A percentile compares a stretch with the other conserved stretches of the same genome.
Conservation (phyloP, 1,140 invertebrate genomes). For the Rhopalosiphum maidis region DNA sequence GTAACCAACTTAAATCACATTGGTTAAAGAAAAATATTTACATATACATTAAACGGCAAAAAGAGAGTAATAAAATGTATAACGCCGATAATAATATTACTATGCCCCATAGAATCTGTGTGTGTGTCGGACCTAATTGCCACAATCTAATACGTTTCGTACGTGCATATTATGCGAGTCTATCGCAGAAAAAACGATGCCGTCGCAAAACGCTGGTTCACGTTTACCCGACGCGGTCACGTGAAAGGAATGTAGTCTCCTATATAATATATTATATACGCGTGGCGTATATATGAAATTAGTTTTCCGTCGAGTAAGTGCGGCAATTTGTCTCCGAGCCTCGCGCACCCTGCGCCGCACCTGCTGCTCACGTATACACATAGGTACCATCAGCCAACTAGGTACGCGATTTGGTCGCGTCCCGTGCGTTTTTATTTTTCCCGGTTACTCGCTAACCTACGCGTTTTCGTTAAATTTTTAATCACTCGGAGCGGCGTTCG, state of each 20-base stretch:
- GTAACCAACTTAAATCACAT: neutral
- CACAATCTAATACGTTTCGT: neutral
- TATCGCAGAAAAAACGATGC: neutral
- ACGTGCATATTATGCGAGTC: neutral
- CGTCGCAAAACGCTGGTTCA: neutral
- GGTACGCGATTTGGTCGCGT: neutral
- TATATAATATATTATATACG: constrained; percentile 7
- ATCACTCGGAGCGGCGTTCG: neutral
- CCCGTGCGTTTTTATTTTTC: neutral
- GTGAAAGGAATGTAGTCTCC: neutral
- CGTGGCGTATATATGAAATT: neutral
- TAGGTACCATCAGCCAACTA: neutral
- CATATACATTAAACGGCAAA: neutral
- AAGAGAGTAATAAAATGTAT: neutral
- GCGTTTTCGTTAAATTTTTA: neutral
- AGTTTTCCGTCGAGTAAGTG: neutral
- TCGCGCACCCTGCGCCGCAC: neutral
- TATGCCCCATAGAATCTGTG: neutral
- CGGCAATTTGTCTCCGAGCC: neutral
- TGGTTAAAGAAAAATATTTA: no score
- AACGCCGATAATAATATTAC: neutral
- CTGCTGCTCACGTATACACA: neutral
- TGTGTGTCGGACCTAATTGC: neutral
- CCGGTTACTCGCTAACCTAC: neutral
- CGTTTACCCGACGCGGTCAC: neutral